Conservation (phyloP, 1,140 invertebrate species). For the Brachystomella parvula region DNA sequence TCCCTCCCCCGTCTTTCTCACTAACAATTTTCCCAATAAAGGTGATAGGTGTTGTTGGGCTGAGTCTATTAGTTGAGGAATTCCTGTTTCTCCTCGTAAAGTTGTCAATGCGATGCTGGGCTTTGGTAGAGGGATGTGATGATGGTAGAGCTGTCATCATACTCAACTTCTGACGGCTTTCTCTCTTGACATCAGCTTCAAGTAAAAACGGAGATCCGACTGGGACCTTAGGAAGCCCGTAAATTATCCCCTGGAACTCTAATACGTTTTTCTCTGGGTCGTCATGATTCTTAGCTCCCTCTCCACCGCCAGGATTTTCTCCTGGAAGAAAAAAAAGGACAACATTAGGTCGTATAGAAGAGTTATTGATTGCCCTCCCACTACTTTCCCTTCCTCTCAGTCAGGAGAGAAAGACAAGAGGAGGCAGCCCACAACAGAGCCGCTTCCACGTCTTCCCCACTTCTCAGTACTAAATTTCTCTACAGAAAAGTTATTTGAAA, state of each 20-base stretch:
- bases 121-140: not conserved
- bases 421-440: not conserved
- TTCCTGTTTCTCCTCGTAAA: no score
- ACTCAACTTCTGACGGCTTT: not conserved
- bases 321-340: not conserved
- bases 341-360: not conserved
- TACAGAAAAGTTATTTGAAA: not conserved
- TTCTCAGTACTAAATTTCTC: not conserved
- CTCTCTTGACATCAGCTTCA: not conserved
- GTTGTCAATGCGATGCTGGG: not conserved
- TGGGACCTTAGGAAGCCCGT: not conserved
- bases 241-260: conserved; percentile 4
- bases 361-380: not conserved
- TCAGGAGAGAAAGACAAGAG: not conserved
- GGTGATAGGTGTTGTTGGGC: not conserved
- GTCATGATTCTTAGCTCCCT: not conserved
- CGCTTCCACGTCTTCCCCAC: no score
- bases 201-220: not conserved
- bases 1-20: no score
- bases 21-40: conserved; percentile 1
- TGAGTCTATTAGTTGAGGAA: not conserved
- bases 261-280: not conserved
- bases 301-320: not conserved
- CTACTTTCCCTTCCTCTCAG: no score
- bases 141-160: not conserved